Percentiles rank a stretch among this genome's conserved stretches.
Conservation (phyloP, 2,888 invertebrate genomes). For the Ceriagrion tenellum region DNA sequence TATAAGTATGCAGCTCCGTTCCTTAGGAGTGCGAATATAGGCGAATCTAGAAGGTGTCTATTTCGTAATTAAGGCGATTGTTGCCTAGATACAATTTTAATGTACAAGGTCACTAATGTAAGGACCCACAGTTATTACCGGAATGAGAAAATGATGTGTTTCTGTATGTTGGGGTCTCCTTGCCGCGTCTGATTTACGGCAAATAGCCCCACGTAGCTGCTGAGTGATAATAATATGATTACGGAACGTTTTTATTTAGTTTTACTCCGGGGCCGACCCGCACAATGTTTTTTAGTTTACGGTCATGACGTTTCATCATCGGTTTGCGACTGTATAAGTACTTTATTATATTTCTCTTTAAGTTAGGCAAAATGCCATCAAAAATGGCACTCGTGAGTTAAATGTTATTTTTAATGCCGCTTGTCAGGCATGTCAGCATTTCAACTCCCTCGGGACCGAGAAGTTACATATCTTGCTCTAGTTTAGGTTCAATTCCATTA, state of each 20-base stretch:
- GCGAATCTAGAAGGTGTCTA: slow-evolving; percentile 36
- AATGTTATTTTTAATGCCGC: neutral
- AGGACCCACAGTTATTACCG: neutral
- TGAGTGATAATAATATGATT: neutral
- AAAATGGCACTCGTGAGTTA: neutral
- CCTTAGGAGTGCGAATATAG: neutral
- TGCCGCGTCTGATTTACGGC: neutral
- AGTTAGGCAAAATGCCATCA: neutral
- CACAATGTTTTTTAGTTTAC: neutral
- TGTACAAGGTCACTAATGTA: neutral
- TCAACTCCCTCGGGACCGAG: neutral
- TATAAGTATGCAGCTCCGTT: neutral
- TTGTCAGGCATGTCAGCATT: neutral
- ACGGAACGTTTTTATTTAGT: neutral
- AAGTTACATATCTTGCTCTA: slow-evolving; percentile 36
- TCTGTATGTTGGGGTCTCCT: neutral
- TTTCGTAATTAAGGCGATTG: neutral
- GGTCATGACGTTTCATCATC: neutral
- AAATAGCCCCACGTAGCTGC: neutral
- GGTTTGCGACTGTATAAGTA: neutral
- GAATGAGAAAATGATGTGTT: neutral
- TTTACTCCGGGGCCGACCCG: neutral
- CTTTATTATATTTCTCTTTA: neutral
- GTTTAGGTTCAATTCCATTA: neutral
- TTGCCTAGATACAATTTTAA: neutral